These are phyloP conservation scores for Andrena cerasifolii DNA, from an alignment of 1,140 invertebrate species.

Conservation along the genomic window DNA sequence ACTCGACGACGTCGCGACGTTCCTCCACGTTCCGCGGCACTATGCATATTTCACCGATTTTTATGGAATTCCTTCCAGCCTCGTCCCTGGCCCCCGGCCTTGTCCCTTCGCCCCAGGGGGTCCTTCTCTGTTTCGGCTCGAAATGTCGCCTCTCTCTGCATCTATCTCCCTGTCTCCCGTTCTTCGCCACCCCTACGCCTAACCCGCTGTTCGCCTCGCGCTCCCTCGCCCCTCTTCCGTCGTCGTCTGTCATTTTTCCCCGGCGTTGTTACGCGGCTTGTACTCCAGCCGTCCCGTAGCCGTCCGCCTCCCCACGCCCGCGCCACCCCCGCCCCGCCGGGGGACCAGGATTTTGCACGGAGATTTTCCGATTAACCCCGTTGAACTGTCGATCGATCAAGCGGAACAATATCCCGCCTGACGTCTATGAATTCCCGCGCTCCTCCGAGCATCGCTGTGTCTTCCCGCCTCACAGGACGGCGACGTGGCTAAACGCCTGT, in stretches of 20 bases:
- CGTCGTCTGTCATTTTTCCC: constrained; percentile 44
- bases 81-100: constrained; percentile 6
- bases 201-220: background rate
- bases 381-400: constrained; percentile 61
- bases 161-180: constrained; percentile 2
- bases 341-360: constrained; percentile 53
- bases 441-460: constrained; percentile 18
- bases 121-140: background rate
- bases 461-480: background rate
- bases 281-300: constrained; percentile 19
- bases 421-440: constrained; percentile 48
- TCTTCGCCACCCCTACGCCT: background rate
- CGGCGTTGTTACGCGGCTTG: constrained; percentile 42
- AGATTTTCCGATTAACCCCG: constrained; percentile 70
- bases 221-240: background rate
- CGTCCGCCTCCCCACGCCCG: background rate
- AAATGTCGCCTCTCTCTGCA: background rate
- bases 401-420: constrained; percentile 47
- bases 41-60: constrained; percentile 80
- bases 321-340: no score
- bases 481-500: background rate
- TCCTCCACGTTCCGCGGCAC: constrained; percentile 70
- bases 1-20: constrained; percentile 69
- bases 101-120: no score
- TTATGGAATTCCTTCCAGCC: constrained; percentile 75